phyloP scores from a whole-genome alignment of 2,113 vertebrate species.

The Pao palembangensis region DNA sequence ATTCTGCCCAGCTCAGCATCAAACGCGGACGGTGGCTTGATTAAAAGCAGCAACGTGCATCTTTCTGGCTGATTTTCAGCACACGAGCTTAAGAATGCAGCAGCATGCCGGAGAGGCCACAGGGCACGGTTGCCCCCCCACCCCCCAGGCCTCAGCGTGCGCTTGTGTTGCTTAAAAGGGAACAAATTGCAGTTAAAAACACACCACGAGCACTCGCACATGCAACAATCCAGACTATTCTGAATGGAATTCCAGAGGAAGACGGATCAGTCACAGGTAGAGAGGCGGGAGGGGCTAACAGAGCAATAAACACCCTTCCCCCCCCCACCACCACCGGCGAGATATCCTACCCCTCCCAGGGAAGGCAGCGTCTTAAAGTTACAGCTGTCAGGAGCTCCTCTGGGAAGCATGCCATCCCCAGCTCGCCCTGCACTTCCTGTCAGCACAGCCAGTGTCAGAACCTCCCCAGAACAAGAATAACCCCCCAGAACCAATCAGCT shows the following conservation, averaged over 20 bases:
- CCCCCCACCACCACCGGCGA: conserved; percentile 32
- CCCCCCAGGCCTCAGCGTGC: conserved; percentile 16
- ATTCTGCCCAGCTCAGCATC: conserved; percentile 31
- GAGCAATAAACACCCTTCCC: conserved; percentile 60
- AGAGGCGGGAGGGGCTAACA: conserved; percentile 21
- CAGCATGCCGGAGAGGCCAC: conserved; percentile 37
- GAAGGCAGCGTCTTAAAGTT: conserved; percentile 54
- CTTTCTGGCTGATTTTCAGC: conserved; percentile 39
- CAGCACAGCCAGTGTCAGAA: not conserved
- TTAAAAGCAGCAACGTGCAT: conserved; percentile 47
- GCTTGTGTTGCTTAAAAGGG: no score
- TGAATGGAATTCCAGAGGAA: conserved; percentile 73
- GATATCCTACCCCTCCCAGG: conserved; percentile 60
- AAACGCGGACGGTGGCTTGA: conserved; percentile 26
- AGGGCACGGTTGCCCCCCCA: conserved; percentile 15
- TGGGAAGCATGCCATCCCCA: conserved; percentile 40
- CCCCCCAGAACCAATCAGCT: no score
- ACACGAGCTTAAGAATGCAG: conserved; percentile 50
- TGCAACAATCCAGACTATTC: conserved; percentile 10
- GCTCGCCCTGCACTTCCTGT: conserved; percentile 32
- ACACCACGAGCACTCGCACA: not conserved
- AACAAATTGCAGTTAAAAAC: no score
- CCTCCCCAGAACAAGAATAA: not conserved
- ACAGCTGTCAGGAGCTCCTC: conserved; percentile 48
- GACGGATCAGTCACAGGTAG: conserved; percentile 52